These are phyloP conservation scores for Anthopleura sola DNA, from an alignment of 64 coral and sea anemone genomes.

Conservation along the genomic window DNA sequence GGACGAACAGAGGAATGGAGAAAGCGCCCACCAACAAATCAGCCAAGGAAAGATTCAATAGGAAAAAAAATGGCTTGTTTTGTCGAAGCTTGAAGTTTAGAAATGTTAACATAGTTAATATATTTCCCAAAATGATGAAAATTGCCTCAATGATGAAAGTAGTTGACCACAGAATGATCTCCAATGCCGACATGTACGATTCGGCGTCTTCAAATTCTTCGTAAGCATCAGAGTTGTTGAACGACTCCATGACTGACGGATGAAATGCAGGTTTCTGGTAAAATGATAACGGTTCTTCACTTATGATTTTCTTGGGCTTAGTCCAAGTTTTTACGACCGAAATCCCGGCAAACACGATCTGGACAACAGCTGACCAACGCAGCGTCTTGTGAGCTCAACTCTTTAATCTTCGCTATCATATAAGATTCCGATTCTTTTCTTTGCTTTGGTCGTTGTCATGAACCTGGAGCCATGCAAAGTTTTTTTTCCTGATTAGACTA, in stretches of 20 bases:
- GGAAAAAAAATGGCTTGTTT: constrained; percentile 20
- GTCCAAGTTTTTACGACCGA: too few species aligned
- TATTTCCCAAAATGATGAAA: constrained; percentile 19
- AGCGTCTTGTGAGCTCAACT: too few species aligned
- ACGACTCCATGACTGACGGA: neutral
- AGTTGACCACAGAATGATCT: neutral
- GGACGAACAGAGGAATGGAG: constrained; percentile 19
- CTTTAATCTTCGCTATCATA: too few species aligned
- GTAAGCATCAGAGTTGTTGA: neutral
- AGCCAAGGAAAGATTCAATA: constrained; percentile 24
- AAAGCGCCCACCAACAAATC: constrained; percentile 21
- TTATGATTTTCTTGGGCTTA: neutral
- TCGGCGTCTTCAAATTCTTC: neutral
- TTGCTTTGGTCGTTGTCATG: too few species aligned
- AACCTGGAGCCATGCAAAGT: neutral
- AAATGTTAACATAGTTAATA: constrained; percentile 13
- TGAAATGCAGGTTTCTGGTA: neutral
- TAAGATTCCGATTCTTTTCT: too few species aligned
- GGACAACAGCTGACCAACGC: neutral
- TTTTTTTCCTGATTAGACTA: neutral
- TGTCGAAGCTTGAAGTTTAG: constrained; percentile 18
- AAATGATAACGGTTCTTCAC: neutral
- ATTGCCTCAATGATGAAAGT: neutral
- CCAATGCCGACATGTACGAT: neutral
- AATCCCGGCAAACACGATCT: too few species aligned